These are phyloP conservation scores for Sisor rabdophorus DNA, from an alignment of 2,113 vertebrate genomes.

Conservation along the genomic window DNA sequence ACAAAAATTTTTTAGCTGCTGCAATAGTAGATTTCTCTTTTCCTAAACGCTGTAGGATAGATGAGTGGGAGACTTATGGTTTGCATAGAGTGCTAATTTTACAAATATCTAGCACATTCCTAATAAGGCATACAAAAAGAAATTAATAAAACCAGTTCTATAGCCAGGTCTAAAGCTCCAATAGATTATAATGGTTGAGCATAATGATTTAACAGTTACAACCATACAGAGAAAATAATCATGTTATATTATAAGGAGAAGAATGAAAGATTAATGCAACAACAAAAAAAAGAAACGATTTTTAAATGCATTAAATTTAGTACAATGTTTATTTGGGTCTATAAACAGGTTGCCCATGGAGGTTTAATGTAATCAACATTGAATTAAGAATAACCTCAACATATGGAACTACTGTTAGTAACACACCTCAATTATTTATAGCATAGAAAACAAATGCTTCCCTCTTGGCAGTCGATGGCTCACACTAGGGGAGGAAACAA, in stretches of 20 bases:
- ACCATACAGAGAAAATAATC: neutral
- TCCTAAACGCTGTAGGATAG: neutral
- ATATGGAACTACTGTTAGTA: constrained; percentile 30
- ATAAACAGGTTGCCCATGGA: constrained; percentile 1
- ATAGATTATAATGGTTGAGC: neutral
- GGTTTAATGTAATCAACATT: constrained; percentile 23
- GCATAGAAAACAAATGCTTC: constrained; percentile 10
- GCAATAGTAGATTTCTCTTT: no score
- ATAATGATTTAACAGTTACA: constrained; percentile 3
- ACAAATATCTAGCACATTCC: constrained; percentile 1
- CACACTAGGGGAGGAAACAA: neutral
- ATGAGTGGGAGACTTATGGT: neutral
- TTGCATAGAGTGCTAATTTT: neutral
- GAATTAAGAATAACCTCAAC: constrained; percentile 35
- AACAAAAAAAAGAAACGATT: neutral
- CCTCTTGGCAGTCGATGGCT: constrained; percentile 3
- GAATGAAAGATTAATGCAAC: neutral
- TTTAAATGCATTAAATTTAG: constrained; percentile 6
- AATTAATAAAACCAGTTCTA: neutral
- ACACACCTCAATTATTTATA: constrained; percentile 29
- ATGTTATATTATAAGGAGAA: neutral
- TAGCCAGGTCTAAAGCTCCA: no score
- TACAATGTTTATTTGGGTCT: constrained; percentile 4
- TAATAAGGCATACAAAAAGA: neutral
- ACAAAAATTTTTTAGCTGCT: no score